Base-by-base conservation (phyloP, 2,888 invertebrate genomes). In the Seira ritae region DNA sequence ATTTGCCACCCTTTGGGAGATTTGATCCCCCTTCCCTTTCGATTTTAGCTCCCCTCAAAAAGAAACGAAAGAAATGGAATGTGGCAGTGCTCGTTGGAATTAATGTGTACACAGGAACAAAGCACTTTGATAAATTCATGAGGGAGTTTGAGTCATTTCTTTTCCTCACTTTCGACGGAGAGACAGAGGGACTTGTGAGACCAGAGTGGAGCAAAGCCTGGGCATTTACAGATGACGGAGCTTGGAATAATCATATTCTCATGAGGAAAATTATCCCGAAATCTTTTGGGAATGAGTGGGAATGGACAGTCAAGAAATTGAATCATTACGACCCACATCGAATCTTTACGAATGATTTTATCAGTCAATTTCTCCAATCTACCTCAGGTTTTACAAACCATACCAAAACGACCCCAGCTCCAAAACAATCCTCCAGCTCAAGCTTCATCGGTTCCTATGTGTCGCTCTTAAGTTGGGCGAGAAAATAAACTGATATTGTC, bases 191-290 rank as follows among this genome's bases (percentile, higher is more conserved):
- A 10, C 60, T 80, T 4, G 77, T 67, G 0, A 65, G 82, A 60
- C 76, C 76, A 2, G 82, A 82, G 20, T 82, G 82, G 82, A 46
- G 72, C 19, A 82, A 78, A 31, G 71, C 78, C 0, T 83, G 83
- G 83, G 83, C 62, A 22, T 83, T 74, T 20, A 76, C 75, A 0
- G 77, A 68, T 3, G 60, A 73, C 19, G 78, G 71, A 8, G 62
- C 83, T 3, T 83, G 78, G 78, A 42, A 67, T 31, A 83, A 83
- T 46, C 62, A 65, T 10, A 72, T 68, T 15, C 19, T 83, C 2
- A 22, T 78, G 1, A 55, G 55, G 19, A 73, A 78, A 24, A 31
- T 78, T 6, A 73, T 83, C 20, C 83, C 83, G 10, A 78, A 68
- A n/a, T 22, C 69, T 0, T 83, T 62, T 70, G 78, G 78, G 0